Percentiles rank a stretch among this genome's conserved stretches.
Evolutionary conservation across 2,888 invertebrate genomes (phyloP).

Genomic region (Machimus atricapillus): DNA sequence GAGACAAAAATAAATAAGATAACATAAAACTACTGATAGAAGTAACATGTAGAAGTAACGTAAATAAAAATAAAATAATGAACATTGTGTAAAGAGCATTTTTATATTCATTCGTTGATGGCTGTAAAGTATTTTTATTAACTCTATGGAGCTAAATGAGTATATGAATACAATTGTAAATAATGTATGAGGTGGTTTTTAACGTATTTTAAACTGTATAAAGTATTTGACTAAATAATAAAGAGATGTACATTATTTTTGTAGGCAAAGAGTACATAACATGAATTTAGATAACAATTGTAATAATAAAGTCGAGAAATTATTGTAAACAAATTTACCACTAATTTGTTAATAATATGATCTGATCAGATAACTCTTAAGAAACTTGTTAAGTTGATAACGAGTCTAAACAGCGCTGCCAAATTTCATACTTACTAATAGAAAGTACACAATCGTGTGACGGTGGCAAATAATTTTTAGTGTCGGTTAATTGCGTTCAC

Average conservation of each 20-base stretch:
- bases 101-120: constrained; percentile 40
- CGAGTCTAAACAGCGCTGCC: constrained; percentile 23
- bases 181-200: constrained; percentile 22
- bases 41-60: not conserved
- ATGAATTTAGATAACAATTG: constrained; percentile 15
- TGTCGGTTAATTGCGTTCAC: not conserved
- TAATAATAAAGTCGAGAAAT: not conserved
- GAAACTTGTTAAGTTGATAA: constrained; percentile 5
- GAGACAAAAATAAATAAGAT: not conserved
- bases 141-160: constrained; percentile 1
- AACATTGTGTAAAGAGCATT: constrained; percentile 9
- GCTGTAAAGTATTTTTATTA: constrained; percentile 39
- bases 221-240: constrained; percentile 14
- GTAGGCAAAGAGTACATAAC: constrained; percentile 17
- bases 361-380: not conserved
- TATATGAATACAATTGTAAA: constrained; percentile 12
- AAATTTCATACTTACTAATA: not conserved
- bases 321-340: constrained; percentile 16
- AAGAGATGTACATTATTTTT: constrained; percentile 37
- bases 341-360: not conserved
- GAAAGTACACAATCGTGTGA: not conserved
- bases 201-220: constrained; percentile 31
- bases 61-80: not conserved
- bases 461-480: not conserved
- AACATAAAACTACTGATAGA: not conserved